Conservation (phyloP, 2,797 vertebrate genomes). For the Ispidina lecontei region DNA sequence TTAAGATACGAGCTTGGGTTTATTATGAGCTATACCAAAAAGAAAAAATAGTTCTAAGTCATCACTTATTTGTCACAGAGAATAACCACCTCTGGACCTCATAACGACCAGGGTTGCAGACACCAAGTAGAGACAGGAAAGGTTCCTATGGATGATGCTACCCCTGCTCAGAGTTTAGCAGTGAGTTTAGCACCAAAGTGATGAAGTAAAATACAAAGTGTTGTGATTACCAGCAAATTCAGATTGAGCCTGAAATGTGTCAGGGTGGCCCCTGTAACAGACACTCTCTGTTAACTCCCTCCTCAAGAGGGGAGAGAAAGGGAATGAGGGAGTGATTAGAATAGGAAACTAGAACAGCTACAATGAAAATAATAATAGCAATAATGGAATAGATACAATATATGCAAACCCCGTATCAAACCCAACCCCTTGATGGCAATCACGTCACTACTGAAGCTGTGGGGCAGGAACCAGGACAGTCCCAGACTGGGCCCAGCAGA, state of each 20-base stretch:
- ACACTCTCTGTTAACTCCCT: too few relatives aligned
- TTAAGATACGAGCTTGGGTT: slow-evolving; percentile 16
- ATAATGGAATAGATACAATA: too few relatives aligned
- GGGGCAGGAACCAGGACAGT: too few relatives aligned
- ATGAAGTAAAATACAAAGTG: background rate
- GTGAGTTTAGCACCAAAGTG: accelerated
- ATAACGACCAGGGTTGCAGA: background rate
- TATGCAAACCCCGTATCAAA: too few relatives aligned
- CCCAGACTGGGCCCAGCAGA: too few relatives aligned
- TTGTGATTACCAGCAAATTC: background rate
- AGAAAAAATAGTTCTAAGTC: slow-evolving; percentile 13
- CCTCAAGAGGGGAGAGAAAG: too few relatives aligned
- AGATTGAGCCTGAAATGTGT: background rate
- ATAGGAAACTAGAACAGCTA: too few relatives aligned
- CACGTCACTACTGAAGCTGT: too few relatives aligned
- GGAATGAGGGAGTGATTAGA: too few relatives aligned
- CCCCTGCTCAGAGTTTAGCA: accelerated
- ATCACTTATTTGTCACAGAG: background rate
- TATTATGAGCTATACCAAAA: background rate
- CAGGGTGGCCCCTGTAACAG: too few relatives aligned
- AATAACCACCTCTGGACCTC: background rate
- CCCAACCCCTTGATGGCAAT: too few relatives aligned
- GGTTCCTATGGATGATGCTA: background rate
- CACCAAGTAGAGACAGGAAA: background rate
- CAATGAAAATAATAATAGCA: too few relatives aligned